These are phyloP conservation scores for Drosophila micromelanica DNA, from an alignment of 1,140 invertebrate species.

Conservation along the genomic window DNA sequence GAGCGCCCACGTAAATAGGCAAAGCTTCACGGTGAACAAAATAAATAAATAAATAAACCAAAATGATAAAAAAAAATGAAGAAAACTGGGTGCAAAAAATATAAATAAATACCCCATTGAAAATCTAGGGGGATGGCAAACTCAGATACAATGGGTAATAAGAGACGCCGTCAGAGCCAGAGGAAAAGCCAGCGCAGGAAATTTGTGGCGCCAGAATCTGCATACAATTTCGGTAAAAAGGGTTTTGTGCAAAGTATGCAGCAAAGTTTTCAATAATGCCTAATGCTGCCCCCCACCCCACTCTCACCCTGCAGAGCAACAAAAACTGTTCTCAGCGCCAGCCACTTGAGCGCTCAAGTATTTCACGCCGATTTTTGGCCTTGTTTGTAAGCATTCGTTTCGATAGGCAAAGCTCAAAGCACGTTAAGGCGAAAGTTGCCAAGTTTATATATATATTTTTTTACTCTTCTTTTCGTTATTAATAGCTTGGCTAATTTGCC, in stretches of 20 bases:
- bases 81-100: constrained; percentile 37
- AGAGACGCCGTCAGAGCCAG: constrained; percentile 16
- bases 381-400: constrained; percentile 44
- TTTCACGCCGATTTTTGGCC: constrained; percentile 73
- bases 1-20: constrained; percentile 59
- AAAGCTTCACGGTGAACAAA: constrained; percentile 20
- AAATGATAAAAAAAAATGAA: constrained; percentile 29
- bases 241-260: constrained; percentile 53
- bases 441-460: constrained; percentile 60
- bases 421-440: constrained; percentile 17
- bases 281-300: background rate
- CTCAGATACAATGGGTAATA: constrained; percentile 63
- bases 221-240: constrained; percentile 52
- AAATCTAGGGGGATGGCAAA: constrained; percentile 22
- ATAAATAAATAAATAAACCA: constrained; percentile 19
- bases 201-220: constrained; percentile 59
- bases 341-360: constrained; percentile 65
- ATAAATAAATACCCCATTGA: constrained; percentile 60
- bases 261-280: constrained; percentile 54
- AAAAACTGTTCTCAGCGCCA: constrained; percentile 26
- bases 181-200: constrained; percentile 31
- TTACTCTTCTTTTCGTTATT: constrained; percentile 16
- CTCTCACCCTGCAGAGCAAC: background rate
- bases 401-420: constrained; percentile 29
- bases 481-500: constrained; percentile 60